Conservation (phyloP, 1,140 invertebrate genomes). For the Zaprionus africanus region DNA sequence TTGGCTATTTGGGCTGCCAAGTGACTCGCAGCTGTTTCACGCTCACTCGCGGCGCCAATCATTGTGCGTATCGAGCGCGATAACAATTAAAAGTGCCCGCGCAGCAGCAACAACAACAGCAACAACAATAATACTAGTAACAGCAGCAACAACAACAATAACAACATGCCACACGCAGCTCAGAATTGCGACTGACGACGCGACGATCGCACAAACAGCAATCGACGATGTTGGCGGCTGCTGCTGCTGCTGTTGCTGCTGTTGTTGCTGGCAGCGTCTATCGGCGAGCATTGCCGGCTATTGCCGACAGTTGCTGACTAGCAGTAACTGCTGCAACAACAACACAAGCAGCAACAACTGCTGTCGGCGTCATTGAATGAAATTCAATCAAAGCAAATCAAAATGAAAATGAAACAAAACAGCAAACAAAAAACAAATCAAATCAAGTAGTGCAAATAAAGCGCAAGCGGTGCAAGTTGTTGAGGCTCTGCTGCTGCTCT, state of each 20-base stretch:
- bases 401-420: neutral
- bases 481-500: neutral
- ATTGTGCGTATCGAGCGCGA: conserved; percentile 52
- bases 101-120: conserved; percentile 46
- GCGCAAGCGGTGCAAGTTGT: neutral
- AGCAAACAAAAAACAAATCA: neutral
- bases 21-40: conserved; percentile 46
- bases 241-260: neutral
- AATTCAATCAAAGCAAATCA: conserved; percentile 79
- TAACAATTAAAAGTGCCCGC: conserved; percentile 50
- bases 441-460: conserved; percentile 72
- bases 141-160: conserved; percentile 38
- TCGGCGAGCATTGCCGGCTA: neutral
- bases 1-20: conserved; percentile 75
- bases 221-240: neutral
- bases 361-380: conserved; percentile 58
- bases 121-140: neutral
- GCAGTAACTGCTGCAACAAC: neutral
- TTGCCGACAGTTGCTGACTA: conserved; percentile 12
- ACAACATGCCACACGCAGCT: conserved; percentile 69
- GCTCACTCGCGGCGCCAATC: conserved; percentile 31
- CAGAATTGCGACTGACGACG: conserved; percentile 66
- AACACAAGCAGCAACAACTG: conserved; percentile 3
- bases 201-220: neutral
- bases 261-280: neutral